Conservation (phyloP, 2,797 vertebrate species). For the Potorous gilbertii region DNA sequence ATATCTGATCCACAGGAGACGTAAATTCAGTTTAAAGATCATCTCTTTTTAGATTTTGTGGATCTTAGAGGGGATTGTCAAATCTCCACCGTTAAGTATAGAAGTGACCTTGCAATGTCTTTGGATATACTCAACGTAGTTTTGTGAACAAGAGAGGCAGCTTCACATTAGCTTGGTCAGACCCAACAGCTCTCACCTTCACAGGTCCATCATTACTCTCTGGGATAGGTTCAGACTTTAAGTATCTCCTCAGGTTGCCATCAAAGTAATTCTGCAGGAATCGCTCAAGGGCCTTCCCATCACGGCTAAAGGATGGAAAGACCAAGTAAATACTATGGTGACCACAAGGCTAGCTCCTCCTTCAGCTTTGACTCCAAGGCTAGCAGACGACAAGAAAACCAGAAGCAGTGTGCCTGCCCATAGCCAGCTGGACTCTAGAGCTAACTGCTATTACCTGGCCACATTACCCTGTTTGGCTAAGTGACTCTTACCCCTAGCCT, state of each 20-base stretch:
- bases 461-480: slow-evolving; percentile 32
- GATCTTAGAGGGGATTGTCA: slow-evolving; percentile 2
- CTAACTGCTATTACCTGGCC: slow-evolving; percentile 12
- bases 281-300: slow-evolving; percentile 94
- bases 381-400: neutral
- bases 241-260: slow-evolving; percentile 94
- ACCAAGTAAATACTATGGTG: neutral
- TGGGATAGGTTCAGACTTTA: slow-evolving; percentile 96
- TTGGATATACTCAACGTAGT: slow-evolving; percentile 2
- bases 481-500: slow-evolving; percentile 21
- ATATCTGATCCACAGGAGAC: slow-evolving; percentile 7
- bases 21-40: slow-evolving; percentile 25
- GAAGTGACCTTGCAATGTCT: neutral
- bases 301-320: slow-evolving; percentile 86
- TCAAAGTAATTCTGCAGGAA: slow-evolving; percentile 96
- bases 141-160: neutral
- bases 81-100: neutral
- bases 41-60: slow-evolving; percentile 19
- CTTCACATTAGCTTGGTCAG: neutral
- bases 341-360: slow-evolving; percentile 38
- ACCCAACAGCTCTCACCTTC: slow-evolving; percentile 87
- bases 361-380: slow-evolving; percentile 48
- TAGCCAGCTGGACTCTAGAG: neutral
- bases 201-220: slow-evolving; percentile 96
- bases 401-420: slow-evolving; percentile 1